Base-by-base conservation (phyloP, 2,113 vertebrate species). In the Donacobius atricapilla region DNA sequence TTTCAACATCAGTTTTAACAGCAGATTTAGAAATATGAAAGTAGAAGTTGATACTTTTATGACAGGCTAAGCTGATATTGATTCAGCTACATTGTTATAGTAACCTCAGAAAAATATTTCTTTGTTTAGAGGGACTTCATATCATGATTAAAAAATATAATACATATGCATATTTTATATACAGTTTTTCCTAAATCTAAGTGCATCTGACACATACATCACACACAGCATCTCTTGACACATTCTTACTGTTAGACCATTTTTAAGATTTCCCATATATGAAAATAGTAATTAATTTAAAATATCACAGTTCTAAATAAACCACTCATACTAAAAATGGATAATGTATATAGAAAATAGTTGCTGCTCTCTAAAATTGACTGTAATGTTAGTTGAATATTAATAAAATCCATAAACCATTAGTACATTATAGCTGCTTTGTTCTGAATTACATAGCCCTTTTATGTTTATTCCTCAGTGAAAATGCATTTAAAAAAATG, bases 331-430 rank as follows among this genome's bases (percentile, higher is more conserved):
- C 63, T 96, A 96, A 97, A 97, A 94, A 94, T 70, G 73, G 93
- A 97, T 95, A 96, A 75, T 95, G 98, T 94, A 97, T 94, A 97
- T 95, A 97, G 94, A 96, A 98, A 98, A 97, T 94, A 97, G 88
- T 95, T 96, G 51, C 61, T 97, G 53, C 94, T 96, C 73, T 90
- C 87, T 96, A 97, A 97, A 98, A 98, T 94, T 97, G 92, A 92
- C 90, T 98, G 89, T 97, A 96, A 97, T 98, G 95, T 97, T 98
- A 97, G 94, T 94, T 97, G 97, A 97, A 97, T 97, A 98, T 97
- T 98, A 98, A 98, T 98, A 98, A 98, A 98, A 98, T 98, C 97
- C 97, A 98, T 98, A 98, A 98, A 97, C 96, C 96, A 98, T 98
- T 98, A 97, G 97, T 98, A 98, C 96, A 96, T 97, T 98, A 97